A percentile compares a stretch with the other conserved stretches of the same genome.
These are phyloP conservation scores for Thyatira batis DNA, from an alignment of 2,888 invertebrate genomes.

Conservation along the genomic window DNA sequence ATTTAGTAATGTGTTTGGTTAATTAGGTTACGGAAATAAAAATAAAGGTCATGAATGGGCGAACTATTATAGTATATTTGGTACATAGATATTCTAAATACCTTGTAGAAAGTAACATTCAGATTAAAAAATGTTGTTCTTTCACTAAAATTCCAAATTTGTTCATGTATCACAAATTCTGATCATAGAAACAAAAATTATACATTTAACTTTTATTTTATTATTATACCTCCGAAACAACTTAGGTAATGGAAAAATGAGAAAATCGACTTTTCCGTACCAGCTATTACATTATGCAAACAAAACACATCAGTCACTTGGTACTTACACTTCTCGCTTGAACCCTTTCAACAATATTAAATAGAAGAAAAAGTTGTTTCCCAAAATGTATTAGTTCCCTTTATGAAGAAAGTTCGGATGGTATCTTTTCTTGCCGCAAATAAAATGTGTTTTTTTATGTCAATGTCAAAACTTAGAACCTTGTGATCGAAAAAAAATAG, in stretches of 20 bases:
- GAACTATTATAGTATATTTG: neutral
- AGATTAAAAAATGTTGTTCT: no score
- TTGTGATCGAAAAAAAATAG: no score
- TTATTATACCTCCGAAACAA: neutral
- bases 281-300: conserved; percentile 42
- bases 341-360: conserved; percentile 67
- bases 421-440: conserved; percentile 20
- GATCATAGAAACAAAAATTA: neutral
- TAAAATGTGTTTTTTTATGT: conserved; percentile 6
- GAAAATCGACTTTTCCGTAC: conserved; percentile 26
- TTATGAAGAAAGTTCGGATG: conserved; percentile 42
- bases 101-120: neutral
- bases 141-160: no score
- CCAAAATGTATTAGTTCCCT: conserved; percentile 47
- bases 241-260: conserved; percentile 12
- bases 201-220: neutral
- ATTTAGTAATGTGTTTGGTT: neutral
- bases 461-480: no score
- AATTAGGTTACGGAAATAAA: neutral
- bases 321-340: conserved; percentile 32
- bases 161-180: no score
- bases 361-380: conserved; percentile 40
- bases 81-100: no score
- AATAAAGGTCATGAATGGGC: neutral
- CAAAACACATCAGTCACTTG: conserved; percentile 63